phyloP scores from a whole-genome alignment of 2,888 invertebrate genomes.

The Andrena minutula region DNA sequence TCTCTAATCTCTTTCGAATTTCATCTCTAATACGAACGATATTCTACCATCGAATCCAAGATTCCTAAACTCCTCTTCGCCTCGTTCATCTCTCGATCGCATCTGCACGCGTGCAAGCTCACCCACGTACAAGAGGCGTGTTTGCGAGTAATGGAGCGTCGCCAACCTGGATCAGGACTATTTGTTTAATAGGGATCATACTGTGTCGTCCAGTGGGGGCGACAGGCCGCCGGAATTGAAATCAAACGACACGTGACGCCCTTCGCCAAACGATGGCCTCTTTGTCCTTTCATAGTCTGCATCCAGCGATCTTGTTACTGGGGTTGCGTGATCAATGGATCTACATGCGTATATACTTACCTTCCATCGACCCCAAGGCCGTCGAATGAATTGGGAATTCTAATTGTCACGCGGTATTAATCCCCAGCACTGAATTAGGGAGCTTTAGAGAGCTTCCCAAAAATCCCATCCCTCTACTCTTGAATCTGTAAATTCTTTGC shows the following conservation, averaged over 20 bases:
- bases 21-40: no score
- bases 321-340: constrained; percentile 19
- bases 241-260: constrained; percentile 77
- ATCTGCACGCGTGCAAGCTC: constrained; percentile 15
- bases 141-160: constrained; percentile 37
- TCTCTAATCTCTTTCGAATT: no score
- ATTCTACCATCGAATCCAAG: no score
- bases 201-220: constrained; percentile 65
- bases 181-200: constrained; percentile 76
- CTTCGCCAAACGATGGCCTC: constrained; percentile 56
- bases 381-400: no score
- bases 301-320: constrained; percentile 49
- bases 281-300: constrained; percentile 40
- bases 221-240: constrained; percentile 69
- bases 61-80: no score
- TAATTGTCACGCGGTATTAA: no score
- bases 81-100: no score
- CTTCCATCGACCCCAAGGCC: not conserved
- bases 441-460: no score
- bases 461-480: no score
- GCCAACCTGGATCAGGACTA: constrained; percentile 56
- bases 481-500: no score
- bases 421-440: no score
- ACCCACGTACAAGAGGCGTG: constrained; percentile 33
- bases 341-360: not conserved